Conservation (phyloP, 2,797 vertebrate species). For the Gymnopithys bicolor region DNA sequence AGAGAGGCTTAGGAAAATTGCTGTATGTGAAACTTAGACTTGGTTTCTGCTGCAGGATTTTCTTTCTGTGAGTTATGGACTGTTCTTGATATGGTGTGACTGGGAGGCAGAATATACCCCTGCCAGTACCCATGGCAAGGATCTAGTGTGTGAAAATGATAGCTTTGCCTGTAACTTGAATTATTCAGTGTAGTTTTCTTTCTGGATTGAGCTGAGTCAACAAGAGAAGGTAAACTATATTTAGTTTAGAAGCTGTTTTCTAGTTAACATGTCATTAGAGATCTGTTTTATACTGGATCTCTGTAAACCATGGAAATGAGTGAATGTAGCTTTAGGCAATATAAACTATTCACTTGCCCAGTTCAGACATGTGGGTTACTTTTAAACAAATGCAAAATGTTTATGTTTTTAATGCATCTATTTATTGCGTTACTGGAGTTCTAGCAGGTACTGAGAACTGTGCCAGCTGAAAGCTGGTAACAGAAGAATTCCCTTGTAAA, state of each 20-base stretch:
- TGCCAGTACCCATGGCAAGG: neutral
- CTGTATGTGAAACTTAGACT: neutral
- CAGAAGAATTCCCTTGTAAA: neutral
- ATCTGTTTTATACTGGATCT: neutral
- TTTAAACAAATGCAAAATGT: neutral
- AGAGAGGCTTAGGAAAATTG: neutral
- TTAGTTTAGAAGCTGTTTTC: neutral
- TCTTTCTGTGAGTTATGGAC: neutral
- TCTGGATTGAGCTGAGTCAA: neutral
- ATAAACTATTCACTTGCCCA: neutral
- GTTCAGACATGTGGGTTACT: neutral
- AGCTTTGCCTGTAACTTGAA: neutral
- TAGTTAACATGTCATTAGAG: neutral
- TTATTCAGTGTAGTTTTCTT: neutral
- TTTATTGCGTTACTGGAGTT: neutral
- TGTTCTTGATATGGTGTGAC: neutral
- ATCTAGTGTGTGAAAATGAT: neutral
- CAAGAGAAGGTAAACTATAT: neutral
- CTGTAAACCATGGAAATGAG: neutral
- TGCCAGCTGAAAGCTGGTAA: neutral
- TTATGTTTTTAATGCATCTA: neutral
- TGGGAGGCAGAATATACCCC: neutral
- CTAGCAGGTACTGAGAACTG: rapidly evolving
- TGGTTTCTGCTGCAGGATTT: neutral
- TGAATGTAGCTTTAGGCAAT: neutral